These are phyloP conservation scores for Cephalopachus bancanus DNA, from an alignment of 2,797 vertebrate species.

Conservation along the genomic window DNA sequence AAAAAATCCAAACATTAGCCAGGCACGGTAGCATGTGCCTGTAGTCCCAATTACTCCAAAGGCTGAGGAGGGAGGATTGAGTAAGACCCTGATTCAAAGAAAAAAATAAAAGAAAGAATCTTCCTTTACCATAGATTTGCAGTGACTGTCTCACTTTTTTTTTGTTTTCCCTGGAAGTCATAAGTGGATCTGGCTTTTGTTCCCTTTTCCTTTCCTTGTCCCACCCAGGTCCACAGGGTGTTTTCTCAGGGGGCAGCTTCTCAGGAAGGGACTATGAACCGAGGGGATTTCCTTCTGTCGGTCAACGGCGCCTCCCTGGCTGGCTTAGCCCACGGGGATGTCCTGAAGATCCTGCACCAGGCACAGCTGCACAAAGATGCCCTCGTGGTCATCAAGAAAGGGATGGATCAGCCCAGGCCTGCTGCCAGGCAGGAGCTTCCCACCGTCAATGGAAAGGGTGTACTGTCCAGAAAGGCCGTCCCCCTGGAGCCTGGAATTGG, in stretches of 20 bases:
- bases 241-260: slow-evolving; percentile 94
- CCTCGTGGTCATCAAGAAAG: slow-evolving; percentile 92
- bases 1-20: not conserved
- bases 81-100: not conserved
- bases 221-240: slow-evolving; percentile 95
- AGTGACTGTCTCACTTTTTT: not conserved
- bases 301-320: slow-evolving; percentile 92
- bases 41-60: not conserved
- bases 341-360: slow-evolving; percentile 93
- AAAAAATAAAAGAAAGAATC: not conserved
- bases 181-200: not conserved
- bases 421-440: slow-evolving; percentile 84
- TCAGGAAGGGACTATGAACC: slow-evolving; percentile 93
- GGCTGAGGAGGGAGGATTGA: not conserved
- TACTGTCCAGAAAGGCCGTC: slow-evolving; percentile 84
- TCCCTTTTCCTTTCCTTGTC: slow-evolving; percentile 58
- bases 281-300: slow-evolving; percentile 93
- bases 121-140: not conserved
- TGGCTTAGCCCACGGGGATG: slow-evolving; percentile 92
- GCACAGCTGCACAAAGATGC: slow-evolving; percentile 91
- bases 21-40: not conserved
- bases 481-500: slow-evolving; percentile 88
- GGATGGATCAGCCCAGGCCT: slow-evolving; percentile 82
- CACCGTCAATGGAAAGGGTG: slow-evolving; percentile 80
- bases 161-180: not conserved